Percentiles rank a stretch among this genome's conserved stretches.
These are phyloP conservation scores for Chiroxiphia lanceolata DNA, from an alignment of 2,797 vertebrate genomes.

Conservation along the genomic window DNA sequence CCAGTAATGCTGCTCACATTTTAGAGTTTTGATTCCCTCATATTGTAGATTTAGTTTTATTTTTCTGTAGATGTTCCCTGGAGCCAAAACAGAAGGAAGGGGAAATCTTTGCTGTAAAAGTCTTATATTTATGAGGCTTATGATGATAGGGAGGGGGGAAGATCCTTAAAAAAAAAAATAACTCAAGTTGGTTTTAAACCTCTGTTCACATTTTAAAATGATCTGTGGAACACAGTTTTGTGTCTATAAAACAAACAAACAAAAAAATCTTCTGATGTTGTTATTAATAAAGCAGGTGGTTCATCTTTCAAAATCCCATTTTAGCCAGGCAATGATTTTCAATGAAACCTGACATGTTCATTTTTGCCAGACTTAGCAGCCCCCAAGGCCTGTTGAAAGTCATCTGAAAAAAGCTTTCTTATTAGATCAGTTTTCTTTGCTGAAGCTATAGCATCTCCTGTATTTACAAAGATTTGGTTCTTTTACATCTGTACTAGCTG, in stretches of 20 bases:
- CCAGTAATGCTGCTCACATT: conserved; percentile 11
- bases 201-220: conserved; percentile 44
- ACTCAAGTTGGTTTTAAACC: conserved; percentile 13
- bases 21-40: background rate
- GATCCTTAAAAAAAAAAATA: conserved; percentile 12
- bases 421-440: conserved; percentile 6
- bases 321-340: conserved; percentile 65
- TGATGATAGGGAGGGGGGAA: background rate
- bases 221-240: conserved; percentile 15
- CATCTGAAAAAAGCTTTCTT: background rate
- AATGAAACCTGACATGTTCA: conserved; percentile 65
- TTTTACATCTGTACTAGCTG: background rate
- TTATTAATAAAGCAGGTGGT: conserved; percentile 66
- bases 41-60: conserved; percentile 15
- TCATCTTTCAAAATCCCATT: conserved; percentile 69
- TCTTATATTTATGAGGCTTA: conserved; percentile 51
- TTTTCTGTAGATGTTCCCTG: conserved; percentile 27
- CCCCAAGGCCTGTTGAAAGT: conserved; percentile 62
- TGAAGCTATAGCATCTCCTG: background rate
- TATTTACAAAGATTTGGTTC: background rate
- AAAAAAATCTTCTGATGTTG: conserved; percentile 22
- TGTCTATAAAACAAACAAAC: conserved; percentile 8
- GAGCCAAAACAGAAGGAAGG: conserved; percentile 48
- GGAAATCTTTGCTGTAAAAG: conserved; percentile 9
- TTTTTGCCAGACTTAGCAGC: conserved; percentile 63